phyloP scores from a whole-genome alignment of 2,888 invertebrate genomes.

The Panopea generosa region DNA sequence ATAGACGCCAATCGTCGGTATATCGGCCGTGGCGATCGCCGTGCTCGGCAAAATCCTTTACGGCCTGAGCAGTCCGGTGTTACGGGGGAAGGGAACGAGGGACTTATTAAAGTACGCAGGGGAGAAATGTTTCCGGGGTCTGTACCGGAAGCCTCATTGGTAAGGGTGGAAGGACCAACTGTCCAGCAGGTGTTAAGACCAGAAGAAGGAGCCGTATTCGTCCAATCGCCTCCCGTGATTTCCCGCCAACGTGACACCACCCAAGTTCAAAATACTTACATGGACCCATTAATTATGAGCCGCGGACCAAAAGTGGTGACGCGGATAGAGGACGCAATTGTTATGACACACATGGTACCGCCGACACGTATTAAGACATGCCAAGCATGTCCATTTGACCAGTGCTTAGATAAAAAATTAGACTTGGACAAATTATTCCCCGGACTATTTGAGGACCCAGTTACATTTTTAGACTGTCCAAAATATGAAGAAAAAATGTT shows the following conservation, averaged over 20 bases:
- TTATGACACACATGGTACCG: neutral
- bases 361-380: constrained; percentile 32
- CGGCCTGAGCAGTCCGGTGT: no score
- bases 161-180: constrained; percentile 13
- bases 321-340: constrained; percentile 14
- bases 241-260: constrained; percentile 23
- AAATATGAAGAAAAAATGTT: constrained; percentile 45
- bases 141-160: neutral
- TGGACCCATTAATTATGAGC: constrained; percentile 21
- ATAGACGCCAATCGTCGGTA: no score
- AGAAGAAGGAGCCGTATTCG: neutral
- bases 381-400: constrained; percentile 56
- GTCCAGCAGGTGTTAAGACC: constrained; percentile 8
- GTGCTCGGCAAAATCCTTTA: no score
- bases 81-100: no score
- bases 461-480: constrained; percentile 48
- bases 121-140: constrained; percentile 33
- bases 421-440: constrained; percentile 47
- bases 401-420: constrained; percentile 51
- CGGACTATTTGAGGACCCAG: constrained; percentile 57
- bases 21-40: no score
- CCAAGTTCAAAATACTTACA: constrained; percentile 32
- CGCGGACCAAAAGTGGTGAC: constrained; percentile 10
- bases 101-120: neutral
- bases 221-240: neutral